Evolutionary conservation across 2,797 vertebrate genomes (phyloP), one percentile per base, ranked within the genome.

Genomic region (Morus bassanus): DNA sequence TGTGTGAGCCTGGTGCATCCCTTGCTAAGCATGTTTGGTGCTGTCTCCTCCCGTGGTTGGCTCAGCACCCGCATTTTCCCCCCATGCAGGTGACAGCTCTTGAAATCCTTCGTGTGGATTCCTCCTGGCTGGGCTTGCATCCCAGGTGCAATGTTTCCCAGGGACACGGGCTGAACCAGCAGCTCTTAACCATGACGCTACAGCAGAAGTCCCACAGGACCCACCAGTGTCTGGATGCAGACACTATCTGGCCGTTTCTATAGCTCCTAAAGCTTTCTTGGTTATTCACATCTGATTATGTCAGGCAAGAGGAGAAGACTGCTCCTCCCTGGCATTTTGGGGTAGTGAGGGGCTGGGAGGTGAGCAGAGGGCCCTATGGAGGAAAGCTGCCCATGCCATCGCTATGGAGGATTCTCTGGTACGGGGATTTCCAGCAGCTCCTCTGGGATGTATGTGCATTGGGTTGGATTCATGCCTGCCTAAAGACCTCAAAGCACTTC

Each of bases 11-110:
- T 51, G 28, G 10, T 24, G 14, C 35, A 7, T 31, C 68, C 54
- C 30, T 39, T 48, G 7, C 65, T 37, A 10, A 57, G 31, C 0
- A 0, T 27, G 24, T n/a, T 69, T 31, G 56, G 31, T 69, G 46
- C 31, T 1, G 0, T n/a, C n/a, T 72, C n/a, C 25, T 57, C 59
- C 31, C 8, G 3, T 13, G 10, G 35, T 17, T 0, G 0, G 30
- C 51, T 88, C 73, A 79, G 57, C 13, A 31, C 10, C 27, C 2
- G 3, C 2, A 1, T 69, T 53, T 56, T 21, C 9, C 21, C 33
- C 10, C 23, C 16, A 4, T 2, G 19, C n/a, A 37, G 37, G 27
- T 56, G 27, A 60, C 57, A 68, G 39, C 25, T 79, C 61, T 67
- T 70, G 24, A 75, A 76, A 65, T 54, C 57, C 57, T 74, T 37